Evolutionary conservation across 1,140 invertebrate species (phyloP).

Genomic region (Caenorhabditis briggsae): DNA sequence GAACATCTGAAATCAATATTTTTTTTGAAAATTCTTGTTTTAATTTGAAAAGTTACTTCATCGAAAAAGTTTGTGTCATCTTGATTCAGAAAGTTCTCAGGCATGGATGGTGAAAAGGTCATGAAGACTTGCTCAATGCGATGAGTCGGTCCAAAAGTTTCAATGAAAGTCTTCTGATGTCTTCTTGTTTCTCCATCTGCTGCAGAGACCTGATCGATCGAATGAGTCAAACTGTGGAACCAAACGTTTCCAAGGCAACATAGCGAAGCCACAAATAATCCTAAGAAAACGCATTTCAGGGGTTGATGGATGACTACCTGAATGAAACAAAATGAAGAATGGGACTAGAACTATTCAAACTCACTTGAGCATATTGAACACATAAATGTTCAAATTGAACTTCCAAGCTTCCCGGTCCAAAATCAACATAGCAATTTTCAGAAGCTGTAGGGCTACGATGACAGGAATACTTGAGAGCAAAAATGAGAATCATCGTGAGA

Average conservation of each 20-base stretch:
- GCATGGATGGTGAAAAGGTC: background rate
- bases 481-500: background rate
- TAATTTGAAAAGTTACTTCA: background rate
- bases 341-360: background rate
- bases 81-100: background rate
- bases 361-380: conserved; percentile 1
- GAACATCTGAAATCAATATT: background rate
- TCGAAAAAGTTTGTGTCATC: background rate
- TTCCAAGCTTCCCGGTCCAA: conserved; percentile 24
- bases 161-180: background rate
- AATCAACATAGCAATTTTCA: background rate
- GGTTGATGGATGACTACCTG: conserved; percentile 7
- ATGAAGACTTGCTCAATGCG: conserved; percentile 14
- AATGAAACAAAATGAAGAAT: no score
- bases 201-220: conserved; percentile 3
- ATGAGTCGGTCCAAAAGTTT: conserved; percentile 34
- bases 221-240: conserved; percentile 36
- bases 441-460: background rate
- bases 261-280: background rate
- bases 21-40: background rate
- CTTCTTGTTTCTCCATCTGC: conserved; percentile 7
- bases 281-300: background rate
- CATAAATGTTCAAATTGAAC: conserved; percentile 19
- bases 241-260: conserved; percentile 1
- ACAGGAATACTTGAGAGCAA: conserved; percentile 30